Evolutionary conservation across 2,113 vertebrate species (phyloP).

Genomic region (Trachemys scripta): DNA sequence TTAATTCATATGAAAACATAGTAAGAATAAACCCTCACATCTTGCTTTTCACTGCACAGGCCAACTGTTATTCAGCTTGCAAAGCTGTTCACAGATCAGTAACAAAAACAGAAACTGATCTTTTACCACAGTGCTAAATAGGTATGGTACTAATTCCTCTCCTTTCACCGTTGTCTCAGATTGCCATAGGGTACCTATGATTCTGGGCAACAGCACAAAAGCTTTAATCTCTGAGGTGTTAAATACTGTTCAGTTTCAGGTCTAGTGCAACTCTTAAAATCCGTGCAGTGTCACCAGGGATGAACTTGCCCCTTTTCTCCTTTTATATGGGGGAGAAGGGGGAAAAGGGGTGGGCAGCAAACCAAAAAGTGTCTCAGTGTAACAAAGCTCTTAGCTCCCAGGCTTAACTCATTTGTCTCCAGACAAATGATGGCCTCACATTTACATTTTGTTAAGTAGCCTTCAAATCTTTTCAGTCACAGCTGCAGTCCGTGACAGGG

Average conservation of each 20-base stretch:
- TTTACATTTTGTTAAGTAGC: not conserved
- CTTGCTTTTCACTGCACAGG: not conserved
- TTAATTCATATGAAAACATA: not conserved
- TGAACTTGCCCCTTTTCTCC: not conserved
- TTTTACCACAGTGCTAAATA: not conserved
- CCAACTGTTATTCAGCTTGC: not conserved
- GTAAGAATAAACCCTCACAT: not conserved
- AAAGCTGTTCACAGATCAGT: not conserved
- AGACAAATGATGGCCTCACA: not conserved
- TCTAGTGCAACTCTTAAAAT: not conserved
- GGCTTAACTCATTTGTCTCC: not conserved
- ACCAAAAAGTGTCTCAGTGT: not conserved
- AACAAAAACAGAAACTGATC: not conserved
- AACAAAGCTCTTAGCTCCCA: not conserved
- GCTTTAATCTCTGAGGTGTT: not conserved
- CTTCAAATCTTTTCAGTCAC: not conserved
- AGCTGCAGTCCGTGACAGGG: not conserved
- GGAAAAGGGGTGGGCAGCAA: not conserved
- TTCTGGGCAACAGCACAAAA: not conserved
- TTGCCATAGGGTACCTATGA: not conserved
- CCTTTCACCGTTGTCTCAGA: not conserved
- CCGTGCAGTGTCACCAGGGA: not conserved
- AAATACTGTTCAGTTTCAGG: not conserved
- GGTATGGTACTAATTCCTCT: too few species aligned
- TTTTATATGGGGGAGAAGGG: rapidly evolving